Evolutionary conservation across 2,113 vertebrate genomes (phyloP), one percentile per base, ranked within the genome.

Genomic region (Paramormyrops kingsleyae): DNA sequence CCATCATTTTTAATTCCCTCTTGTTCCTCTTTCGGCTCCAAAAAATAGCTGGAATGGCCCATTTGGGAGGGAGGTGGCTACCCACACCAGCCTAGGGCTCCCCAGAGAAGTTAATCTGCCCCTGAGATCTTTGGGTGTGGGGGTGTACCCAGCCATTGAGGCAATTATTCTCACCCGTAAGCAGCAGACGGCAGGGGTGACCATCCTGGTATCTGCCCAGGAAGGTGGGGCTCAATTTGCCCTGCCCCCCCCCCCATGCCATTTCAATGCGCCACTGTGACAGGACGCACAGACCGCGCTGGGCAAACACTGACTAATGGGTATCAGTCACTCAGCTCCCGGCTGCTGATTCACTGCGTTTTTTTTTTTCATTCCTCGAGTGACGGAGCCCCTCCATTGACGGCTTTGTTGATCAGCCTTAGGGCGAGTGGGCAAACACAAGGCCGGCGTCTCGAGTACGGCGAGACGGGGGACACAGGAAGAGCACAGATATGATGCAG

Each of bases 271-370:
- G 5, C 74, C 70, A 83, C 53, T 83, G 17, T 74, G 21, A 42
- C 35, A 59, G 19, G 77, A 66, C 13, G 0, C 47, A 47, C 83
- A 62, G 31, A 12, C 52, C 42, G 52, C n/a, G 35, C 53, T 49
- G 39, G 59, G 88, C 50, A 80, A 88, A 89, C 49, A 86, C 15
- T 53, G 87, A 91, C 90, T 77, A 80, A 88, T 59, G 85, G 47
- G 88, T 77, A 87, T 88, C 31, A 85, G 86, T 90, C 89, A 85
- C 77, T 83, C 4, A 39, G 27, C 70, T 31, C 89, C 53, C 31
- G 10, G 70, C 39, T 46, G 77, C 87, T 50, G 74, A 24, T 50
- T 74, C 74, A 13, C 35, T 42, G 35, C 10, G 6, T 17, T 39
- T 80, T 31, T 91, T 87, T 39, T 80, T 19, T 91, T 87, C 35